These are phyloP conservation scores for Chrysolina americana DNA, from an alignment of 2,888 invertebrate genomes.

Conservation along the genomic window DNA sequence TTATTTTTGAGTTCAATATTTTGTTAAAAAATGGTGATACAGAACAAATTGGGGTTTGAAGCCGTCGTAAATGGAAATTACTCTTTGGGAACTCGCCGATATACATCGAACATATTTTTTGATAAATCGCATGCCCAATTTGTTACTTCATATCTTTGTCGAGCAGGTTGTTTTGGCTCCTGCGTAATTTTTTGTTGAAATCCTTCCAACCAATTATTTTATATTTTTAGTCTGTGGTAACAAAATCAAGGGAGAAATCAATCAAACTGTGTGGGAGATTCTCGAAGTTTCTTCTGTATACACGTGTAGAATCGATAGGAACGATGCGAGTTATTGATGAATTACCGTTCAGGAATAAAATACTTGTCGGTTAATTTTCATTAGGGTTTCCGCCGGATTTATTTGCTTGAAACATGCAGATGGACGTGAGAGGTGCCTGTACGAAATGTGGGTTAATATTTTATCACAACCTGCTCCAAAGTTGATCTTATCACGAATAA, in stretches of 20 bases:
- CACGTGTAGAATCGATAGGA: background rate
- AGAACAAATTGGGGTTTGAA: no score
- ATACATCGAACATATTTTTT: no score
- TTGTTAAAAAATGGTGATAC: no score
- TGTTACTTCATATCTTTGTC: no score
- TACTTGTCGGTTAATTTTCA: background rate
- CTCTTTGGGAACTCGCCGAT: no score
- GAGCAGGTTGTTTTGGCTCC: no score
- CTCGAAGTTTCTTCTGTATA: background rate
- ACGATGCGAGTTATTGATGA: constrained; percentile 9
- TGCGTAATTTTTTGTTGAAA: no score
- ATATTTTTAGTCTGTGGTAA: background rate
- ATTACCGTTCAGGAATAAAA: background rate
- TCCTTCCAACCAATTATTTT: no score
- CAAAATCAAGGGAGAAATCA: background rate
- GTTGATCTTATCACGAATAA: constrained; percentile 5
- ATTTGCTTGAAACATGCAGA: constrained; percentile 12
- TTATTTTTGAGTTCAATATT: no score
- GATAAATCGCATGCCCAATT: no score
- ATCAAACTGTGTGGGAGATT: background rate
- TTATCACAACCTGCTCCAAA: background rate
- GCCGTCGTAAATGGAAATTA: no score
- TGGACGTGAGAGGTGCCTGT: constrained; percentile 5
- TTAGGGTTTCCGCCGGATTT: constrained; percentile 6
- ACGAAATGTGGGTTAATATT: constrained; percentile 3